These are phyloP conservation scores for Sialia sialis DNA, from an alignment of 2,113 vertebrate genomes.

Conservation along the genomic window DNA sequence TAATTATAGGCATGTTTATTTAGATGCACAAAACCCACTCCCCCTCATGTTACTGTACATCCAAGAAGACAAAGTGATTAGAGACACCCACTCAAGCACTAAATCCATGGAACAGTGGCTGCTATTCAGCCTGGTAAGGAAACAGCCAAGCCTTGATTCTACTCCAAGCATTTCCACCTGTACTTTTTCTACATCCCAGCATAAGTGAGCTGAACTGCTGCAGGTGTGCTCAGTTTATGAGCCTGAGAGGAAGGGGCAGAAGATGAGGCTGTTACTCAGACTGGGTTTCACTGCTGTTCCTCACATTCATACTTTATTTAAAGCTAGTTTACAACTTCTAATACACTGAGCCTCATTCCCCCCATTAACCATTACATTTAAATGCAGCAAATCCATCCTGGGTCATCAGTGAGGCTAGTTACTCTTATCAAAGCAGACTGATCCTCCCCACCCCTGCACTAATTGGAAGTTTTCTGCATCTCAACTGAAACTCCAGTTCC, in stretches of 20 bases:
- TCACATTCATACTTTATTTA: background rate
- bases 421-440: background rate
- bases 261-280: background rate
- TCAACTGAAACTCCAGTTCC: background rate
- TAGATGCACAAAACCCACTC: background rate
- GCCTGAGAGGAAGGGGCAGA: background rate
- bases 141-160: background rate
- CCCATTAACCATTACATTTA: fast-evolving
- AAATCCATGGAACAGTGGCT: background rate
- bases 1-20: background rate
- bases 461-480: background rate
- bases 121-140: background rate
- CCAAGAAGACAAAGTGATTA: background rate
- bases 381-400: background rate
- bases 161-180: background rate
- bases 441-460: background rate
- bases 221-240: fast-evolving
- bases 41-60: fast-evolving
- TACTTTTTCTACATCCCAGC: background rate
- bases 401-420: fast-evolving
- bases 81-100: background rate
- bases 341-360: background rate
- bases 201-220: fast-evolving
- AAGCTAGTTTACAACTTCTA: fast-evolving
- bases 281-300: background rate